Evolutionary conservation across 2,797 vertebrate species (phyloP), one percentile per base, ranked within the genome.

Genomic region (Myotis daubentonii): DNA sequence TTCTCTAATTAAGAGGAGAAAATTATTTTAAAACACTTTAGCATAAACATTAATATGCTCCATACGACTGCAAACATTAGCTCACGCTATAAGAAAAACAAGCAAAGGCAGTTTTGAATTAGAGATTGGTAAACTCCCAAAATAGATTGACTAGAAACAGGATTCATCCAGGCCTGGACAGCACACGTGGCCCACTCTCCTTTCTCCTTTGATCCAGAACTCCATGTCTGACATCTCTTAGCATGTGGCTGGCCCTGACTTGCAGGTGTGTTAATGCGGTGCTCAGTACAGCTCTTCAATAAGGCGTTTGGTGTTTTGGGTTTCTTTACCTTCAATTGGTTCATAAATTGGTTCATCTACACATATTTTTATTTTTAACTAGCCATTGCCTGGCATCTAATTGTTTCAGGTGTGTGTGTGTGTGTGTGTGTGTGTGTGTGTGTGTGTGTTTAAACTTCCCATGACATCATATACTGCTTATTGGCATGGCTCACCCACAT

Each of bases 1-100:
- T 92, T 84, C 53, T 49, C 10, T 95, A 92, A 89, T 81, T 89
- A 96, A 96, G 78, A 65, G 11, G 36, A 78, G 72, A 79, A 93
- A 95, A 91, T 51, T 94, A 16, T 70, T 88, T 89, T 93, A 44
- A 76, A 82, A 94, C 33, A 68, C 25, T 66, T 80, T 44, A 87
- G n/a, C n/a, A 57, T 19, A 88, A 80, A 66, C 16, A 74, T 83
- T 92, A 87, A 87, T 79, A 89, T 47, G 70, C 38, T 70, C 33
- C 53, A 20, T 57, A 91, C 55, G 20, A 84, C 72, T 60, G 57
- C 30, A 89, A 89, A 88, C 38, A 62, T 86, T 74, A 90, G 6
- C 53, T 91, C 15, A 36, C 30, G 4, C 71, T 49, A 20, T 81
- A 76, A 75, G 60, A 23, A 80, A 94, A 94, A 84, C 78, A 87